These are phyloP conservation scores for Argyrosomus japonicus DNA, from an alignment of 2,113 vertebrate species.

Conservation along the genomic window DNA sequence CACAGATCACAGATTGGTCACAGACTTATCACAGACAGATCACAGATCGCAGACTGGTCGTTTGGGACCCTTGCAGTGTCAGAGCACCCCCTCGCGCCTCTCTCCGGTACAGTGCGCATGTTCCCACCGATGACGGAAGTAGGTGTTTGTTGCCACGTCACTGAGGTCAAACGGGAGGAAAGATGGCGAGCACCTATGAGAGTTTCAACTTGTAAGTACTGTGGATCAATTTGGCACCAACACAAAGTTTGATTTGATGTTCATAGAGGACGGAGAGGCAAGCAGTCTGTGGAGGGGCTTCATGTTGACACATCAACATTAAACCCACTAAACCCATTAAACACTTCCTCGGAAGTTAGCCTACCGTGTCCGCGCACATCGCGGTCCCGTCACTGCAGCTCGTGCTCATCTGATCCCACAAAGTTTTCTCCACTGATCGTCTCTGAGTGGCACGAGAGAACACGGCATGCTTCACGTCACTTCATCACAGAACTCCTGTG, in stretches of 20 bases:
- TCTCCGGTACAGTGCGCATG: neutral
- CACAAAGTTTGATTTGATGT: neutral
- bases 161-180: slow-evolving; percentile 67
- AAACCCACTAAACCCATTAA: too few relatives aligned
- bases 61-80: too few relatives aligned
- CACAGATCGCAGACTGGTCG: too few relatives aligned
- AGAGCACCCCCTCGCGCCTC: neutral
- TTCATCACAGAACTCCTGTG: neutral
- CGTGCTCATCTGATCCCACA: neutral
- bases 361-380: neutral
- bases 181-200: slow-evolving; percentile 83
- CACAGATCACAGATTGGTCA: too few relatives aligned
- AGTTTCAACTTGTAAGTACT: slow-evolving; percentile 82
- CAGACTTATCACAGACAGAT: too few relatives aligned
- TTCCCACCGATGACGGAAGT: slow-evolving; percentile 9
- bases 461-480: too few relatives aligned
- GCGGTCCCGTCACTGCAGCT: neutral
- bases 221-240: neutral
- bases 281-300: neutral
- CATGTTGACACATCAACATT: neutral
- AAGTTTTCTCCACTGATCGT: neutral
- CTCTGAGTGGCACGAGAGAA: too few relatives aligned
- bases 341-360: too few relatives aligned
- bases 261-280: accelerated
- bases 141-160: slow-evolving; percentile 54